A percentile compares a stretch with the other conserved stretches of the same genome.
These are phyloP conservation scores for Brenthis daphne DNA, from an alignment of 2,888 invertebrate genomes.

Conservation along the genomic window DNA sequence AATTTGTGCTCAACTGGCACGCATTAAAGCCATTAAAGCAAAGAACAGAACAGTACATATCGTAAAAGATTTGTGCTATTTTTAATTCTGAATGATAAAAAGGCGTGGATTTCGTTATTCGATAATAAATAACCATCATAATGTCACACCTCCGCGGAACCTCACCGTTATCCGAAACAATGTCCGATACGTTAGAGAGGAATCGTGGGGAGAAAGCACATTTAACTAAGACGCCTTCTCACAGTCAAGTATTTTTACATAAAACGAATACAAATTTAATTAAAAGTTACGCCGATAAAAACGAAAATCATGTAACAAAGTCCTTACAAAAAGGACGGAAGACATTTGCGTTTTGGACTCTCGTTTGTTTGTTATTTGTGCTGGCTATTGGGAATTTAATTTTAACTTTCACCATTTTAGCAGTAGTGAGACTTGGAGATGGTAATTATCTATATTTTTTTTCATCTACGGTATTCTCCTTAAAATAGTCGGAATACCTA, in stretches of 20 bases:
- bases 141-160: conserved; percentile 58
- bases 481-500: too few species aligned
- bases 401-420: conserved; percentile 90
- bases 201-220: conserved; percentile 72
- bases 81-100: conserved; percentile 52
- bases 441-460: conserved; percentile 51
- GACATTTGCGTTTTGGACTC: conserved; percentile 90
- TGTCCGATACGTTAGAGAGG: conserved; percentile 70
- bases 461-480: neutral
- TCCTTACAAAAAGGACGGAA: conserved; percentile 74
- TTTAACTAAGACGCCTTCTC: conserved; percentile 64
- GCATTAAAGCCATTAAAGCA: too few species aligned
- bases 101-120: neutral
- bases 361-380: conserved; percentile 86
- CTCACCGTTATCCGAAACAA: conserved; percentile 70
- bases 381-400: conserved; percentile 90
- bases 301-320: conserved; percentile 72
- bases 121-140: conserved; percentile 39
- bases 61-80: conserved; percentile 55
- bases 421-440: conserved; percentile 89
- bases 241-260: conserved; percentile 57
- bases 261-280: conserved; percentile 49
- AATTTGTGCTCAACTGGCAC: too few species aligned
- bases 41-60: too few species aligned
- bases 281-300: conserved; percentile 74